phyloP scores from a whole-genome alignment of 1,140 invertebrate genomes.

The Wiebesia pumilae region DNA sequence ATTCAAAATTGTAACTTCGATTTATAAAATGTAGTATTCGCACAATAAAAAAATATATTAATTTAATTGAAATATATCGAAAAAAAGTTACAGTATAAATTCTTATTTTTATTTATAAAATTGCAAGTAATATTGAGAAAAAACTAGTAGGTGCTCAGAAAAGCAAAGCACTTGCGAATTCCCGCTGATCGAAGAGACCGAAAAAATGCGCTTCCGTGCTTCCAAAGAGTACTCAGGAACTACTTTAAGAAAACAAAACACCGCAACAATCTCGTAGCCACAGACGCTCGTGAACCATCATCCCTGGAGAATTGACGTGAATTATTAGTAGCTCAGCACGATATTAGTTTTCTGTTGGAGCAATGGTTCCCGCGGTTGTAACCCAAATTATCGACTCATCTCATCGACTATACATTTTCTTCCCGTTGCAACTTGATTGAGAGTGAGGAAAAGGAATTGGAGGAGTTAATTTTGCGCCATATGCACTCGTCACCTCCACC shows the following conservation, averaged over 20 bases:
- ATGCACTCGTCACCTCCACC: neutral
- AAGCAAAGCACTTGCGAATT: neutral
- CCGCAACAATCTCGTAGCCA: neutral
- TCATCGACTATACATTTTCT: neutral
- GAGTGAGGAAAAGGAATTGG: neutral
- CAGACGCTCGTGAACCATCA: neutral
- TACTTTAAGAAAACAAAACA: slow-evolving; percentile 22
- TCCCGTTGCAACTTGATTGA: slow-evolving; percentile 37
- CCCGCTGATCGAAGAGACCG: neutral
- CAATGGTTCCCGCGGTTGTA: no score
- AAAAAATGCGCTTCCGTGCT: neutral
- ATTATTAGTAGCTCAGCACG: neutral
- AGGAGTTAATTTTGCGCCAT: no score
- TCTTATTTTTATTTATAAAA: neutral
- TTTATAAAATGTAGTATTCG: no score
- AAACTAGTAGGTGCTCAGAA: neutral
- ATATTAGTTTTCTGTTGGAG: slow-evolving; percentile 1
- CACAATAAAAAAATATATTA: no score
- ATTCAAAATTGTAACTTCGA: no score
- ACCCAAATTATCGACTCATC: neutral
- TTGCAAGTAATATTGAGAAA: neutral
- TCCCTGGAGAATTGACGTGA: neutral
- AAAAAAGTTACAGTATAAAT: neutral
- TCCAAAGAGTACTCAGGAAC: neutral
- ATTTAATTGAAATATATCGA: no score